phyloP scores from a whole-genome alignment of 2,113 vertebrate genomes.

The Gymnorhina tibicen region DNA sequence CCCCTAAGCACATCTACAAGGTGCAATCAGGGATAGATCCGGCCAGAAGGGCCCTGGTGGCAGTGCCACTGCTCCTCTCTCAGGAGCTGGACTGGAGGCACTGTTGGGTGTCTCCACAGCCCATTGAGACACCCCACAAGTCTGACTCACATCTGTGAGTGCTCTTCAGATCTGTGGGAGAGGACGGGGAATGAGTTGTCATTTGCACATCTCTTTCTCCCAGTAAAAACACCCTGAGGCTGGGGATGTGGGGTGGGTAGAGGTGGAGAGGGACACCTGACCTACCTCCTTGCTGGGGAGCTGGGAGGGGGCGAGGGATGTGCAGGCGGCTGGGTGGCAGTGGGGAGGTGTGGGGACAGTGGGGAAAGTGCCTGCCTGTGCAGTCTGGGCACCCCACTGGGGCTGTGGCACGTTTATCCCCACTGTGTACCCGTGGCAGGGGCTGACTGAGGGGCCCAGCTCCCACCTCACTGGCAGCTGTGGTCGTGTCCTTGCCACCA shows the following conservation, averaged over 20 bases:
- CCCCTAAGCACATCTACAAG: background rate
- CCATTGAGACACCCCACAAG: background rate
- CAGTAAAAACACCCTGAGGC: background rate
- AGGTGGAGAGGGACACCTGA: background rate
- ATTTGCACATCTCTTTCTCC: background rate
- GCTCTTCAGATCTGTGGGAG: background rate
- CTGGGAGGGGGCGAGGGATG: accelerated
- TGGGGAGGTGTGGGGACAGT: accelerated
- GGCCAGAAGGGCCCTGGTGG: background rate
- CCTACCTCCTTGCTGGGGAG: background rate
- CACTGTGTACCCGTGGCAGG: accelerated
- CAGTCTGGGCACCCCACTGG: accelerated
- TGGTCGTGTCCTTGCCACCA: background rate
- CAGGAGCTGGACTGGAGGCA: accelerated
- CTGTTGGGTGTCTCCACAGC: background rate
- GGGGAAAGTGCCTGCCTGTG: accelerated
- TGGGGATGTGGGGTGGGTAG: background rate
- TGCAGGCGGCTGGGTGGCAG: background rate
- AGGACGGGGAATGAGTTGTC: accelerated
- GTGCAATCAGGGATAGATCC: background rate
- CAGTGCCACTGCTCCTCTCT: background rate
- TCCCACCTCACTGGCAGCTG: background rate
- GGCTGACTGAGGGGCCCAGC: background rate
- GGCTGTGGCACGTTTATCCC: background rate
- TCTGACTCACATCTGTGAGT: background rate